Percentiles rank a stretch among this genome's conserved stretches.
Evolutionary conservation across 2,797 vertebrate genomes (phyloP).

Genomic region (Hapalemur alaotrensis): DNA sequence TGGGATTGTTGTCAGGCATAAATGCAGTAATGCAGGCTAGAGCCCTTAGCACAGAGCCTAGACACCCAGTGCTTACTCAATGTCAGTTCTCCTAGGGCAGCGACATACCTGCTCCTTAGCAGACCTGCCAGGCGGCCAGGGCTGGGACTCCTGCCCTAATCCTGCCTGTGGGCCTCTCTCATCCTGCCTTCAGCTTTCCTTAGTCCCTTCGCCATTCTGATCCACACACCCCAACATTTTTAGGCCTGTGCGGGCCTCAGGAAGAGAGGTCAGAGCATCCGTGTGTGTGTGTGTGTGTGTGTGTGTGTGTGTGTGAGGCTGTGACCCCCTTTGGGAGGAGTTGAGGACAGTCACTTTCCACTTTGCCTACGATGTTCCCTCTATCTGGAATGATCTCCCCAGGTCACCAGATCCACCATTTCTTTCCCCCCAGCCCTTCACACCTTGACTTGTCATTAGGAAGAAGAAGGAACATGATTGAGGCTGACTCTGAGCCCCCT

Average conservation of each 20-base stretch:
- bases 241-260: neutral
- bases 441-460: constrained; percentile 56
- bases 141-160: neutral
- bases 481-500: neutral
- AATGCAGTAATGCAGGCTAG: neutral
- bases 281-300: no score
- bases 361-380: neutral
- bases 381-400: neutral
- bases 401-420: neutral
- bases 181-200: neutral
- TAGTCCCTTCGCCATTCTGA: neutral
- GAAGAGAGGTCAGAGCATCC: neutral
- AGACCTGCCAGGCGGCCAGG: neutral
- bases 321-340: neutral
- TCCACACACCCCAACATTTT: neutral
- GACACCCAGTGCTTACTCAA: neutral
- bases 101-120: neutral
- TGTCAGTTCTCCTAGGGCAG: neutral
- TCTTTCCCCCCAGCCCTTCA: neutral
- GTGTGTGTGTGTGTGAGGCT: neutral
- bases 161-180: neutral
- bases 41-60: neutral
- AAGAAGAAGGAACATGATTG: neutral
- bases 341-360: neutral
- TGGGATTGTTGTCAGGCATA: neutral